A percentile compares a stretch with the other conserved stretches of the same genome.
Conservation (phyloP, 2,888 invertebrate species). For the Patella ulyssiponensis region DNA sequence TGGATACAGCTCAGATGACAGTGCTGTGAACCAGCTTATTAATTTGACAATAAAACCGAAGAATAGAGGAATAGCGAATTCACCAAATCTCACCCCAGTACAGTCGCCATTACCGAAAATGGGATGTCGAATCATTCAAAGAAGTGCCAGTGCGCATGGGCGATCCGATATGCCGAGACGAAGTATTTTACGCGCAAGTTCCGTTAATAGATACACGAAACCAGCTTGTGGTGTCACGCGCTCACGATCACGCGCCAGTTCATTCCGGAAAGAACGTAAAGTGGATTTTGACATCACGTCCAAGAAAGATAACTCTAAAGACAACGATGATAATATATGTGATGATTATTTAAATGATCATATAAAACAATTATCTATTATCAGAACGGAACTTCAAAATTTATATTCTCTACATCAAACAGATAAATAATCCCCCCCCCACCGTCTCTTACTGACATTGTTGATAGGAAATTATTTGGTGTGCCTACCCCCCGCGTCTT, state of each 20-base stretch:
- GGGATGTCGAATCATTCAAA: slow-evolving; percentile 5
- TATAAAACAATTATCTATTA: not conserved
- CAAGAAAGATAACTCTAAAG: not conserved
- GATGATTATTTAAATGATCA: not conserved
- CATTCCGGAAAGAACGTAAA: not conserved
- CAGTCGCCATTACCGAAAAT: not conserved
- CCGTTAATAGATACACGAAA: not conserved
- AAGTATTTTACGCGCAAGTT: not conserved
- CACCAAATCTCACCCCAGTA: not conserved
- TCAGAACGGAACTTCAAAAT: not conserved
- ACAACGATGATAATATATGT: not conserved
- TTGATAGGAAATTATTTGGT: no score
- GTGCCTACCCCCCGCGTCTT: no score
- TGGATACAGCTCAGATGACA: not conserved
- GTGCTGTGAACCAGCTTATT: not conserved
- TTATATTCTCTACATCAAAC: not conserved
- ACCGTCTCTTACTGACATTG: no score
- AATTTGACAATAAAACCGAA: not conserved
- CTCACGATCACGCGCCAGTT: not conserved
- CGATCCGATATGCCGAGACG: not conserved
- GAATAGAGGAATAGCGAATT: not conserved
- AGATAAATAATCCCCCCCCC: not conserved
- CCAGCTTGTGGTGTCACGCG: not conserved
- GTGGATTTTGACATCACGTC: not conserved
- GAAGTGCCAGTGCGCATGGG: not conserved